phyloP scores from a whole-genome alignment of 2,797 vertebrate species.

The Manis javanica region DNA sequence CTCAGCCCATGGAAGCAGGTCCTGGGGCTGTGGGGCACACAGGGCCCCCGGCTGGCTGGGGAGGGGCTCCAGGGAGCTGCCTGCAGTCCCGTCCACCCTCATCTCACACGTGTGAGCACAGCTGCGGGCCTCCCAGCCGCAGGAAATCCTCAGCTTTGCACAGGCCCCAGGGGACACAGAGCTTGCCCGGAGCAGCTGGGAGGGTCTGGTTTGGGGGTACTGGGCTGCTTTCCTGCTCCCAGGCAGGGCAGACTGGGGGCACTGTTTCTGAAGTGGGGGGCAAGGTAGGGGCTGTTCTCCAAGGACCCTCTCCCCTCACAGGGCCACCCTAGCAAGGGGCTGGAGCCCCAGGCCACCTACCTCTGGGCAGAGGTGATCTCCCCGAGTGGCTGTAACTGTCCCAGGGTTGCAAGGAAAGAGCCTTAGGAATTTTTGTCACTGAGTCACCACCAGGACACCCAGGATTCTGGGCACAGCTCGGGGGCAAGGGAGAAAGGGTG shows the following conservation, averaged over 20 bases:
- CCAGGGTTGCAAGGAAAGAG: not conserved
- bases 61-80: accelerated
- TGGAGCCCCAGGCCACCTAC: not conserved
- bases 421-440: not conserved
- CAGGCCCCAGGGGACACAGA: slow-evolving; percentile 80
- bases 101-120: slow-evolving; percentile 84
- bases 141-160: slow-evolving; percentile 87
- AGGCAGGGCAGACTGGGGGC: not conserved
- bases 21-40: not conserved
- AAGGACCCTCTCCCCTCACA: too few relatives aligned
- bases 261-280: not conserved
- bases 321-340: not conserved
- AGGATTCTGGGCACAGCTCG: accelerated
- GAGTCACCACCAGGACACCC: too few relatives aligned
- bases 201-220: not conserved
- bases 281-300: not conserved
- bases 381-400: not conserved
- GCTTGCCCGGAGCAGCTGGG: not conserved
- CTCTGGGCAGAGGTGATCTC: not conserved
- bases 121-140: slow-evolving; percentile 84
- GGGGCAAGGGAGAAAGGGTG: not conserved
- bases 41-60: not conserved
- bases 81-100: slow-evolving; percentile 72
- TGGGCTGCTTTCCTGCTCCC: not conserved
- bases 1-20: not conserved